These are phyloP conservation scores for Nothobranchius kuhntae DNA, from an alignment of 2,113 vertebrate species.

Conservation along the genomic window DNA sequence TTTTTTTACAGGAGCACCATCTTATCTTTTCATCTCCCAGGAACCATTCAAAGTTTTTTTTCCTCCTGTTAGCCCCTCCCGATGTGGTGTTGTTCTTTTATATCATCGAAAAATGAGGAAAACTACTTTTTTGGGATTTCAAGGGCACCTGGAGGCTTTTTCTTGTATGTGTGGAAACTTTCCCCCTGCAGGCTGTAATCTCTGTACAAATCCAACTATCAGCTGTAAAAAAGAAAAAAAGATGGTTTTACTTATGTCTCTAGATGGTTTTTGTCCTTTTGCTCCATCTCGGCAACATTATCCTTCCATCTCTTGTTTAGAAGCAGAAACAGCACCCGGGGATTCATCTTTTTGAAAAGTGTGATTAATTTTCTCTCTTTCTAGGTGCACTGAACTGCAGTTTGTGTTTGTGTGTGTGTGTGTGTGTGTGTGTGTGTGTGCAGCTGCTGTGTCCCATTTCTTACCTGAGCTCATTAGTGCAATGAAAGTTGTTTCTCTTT, in stretches of 20 bases:
- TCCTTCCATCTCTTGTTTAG: conserved; percentile 45
- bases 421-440: background rate
- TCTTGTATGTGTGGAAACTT: conserved; percentile 41
- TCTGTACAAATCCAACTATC: conserved; percentile 60
- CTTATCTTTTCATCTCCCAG: conserved; percentile 52
- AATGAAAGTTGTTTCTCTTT: conserved; percentile 31
- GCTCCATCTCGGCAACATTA: conserved; percentile 37
- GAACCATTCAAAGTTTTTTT: conserved; percentile 21
- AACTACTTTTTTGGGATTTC: conserved; percentile 45
- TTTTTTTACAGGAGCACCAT: conserved; percentile 35
- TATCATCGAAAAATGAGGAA: conserved; percentile 28
- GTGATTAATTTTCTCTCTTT: conserved; percentile 74
- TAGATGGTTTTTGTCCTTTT: conserved; percentile 23
- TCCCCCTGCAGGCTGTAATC: conserved; percentile 60
- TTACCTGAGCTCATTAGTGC: conserved; percentile 74
- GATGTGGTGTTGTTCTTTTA: conserved; percentile 63
- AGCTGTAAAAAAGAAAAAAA: conserved; percentile 45
- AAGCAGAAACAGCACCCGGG: conserved; percentile 51
- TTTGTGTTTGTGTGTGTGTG: conserved; percentile 27
- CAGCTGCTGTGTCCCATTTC: conserved; percentile 62
- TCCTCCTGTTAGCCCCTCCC: background rate
- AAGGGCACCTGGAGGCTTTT: conserved; percentile 51
- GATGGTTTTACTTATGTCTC: conserved; percentile 24
- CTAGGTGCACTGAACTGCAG: conserved; percentile 62
- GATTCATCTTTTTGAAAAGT: conserved; percentile 71